phyloP scores from a whole-genome alignment of 2,888 invertebrate species.

The Sialis lutaria region DNA sequence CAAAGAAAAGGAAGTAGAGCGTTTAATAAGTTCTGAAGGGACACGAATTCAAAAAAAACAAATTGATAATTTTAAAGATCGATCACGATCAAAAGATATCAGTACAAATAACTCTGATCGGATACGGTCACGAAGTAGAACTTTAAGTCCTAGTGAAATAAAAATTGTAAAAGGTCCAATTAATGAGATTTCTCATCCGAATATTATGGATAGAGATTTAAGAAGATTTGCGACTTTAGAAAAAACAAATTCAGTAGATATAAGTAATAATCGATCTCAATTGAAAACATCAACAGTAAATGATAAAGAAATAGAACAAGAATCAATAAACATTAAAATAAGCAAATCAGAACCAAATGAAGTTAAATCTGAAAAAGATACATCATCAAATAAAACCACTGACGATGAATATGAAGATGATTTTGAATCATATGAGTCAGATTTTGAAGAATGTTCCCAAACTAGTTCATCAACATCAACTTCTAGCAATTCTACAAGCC shows the following conservation, averaged over 20 bases:
- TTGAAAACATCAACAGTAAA: no score
- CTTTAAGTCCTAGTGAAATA: constrained; percentile 10
- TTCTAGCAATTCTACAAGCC: constrained; percentile 10
- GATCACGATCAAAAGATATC: no score
- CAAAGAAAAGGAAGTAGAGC: constrained; percentile 6
- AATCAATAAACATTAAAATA: neutral
- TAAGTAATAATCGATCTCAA: neutral
- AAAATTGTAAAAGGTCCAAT: constrained; percentile 6
- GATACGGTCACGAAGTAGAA: constrained; percentile 4
- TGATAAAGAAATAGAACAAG: no score
- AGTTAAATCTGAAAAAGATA: neutral
- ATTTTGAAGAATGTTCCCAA: constrained; percentile 28
- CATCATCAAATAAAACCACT: neutral
- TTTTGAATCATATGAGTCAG: constrained; percentile 38
- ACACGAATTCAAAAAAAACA: no score
- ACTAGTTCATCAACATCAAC: constrained; percentile 13
- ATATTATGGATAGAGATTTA: no score
- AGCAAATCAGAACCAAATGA: neutral
- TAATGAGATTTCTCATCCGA: no score
- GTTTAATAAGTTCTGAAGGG: no score
- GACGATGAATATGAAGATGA: constrained; percentile 30
- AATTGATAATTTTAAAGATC: no score
- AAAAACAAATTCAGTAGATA: neutral
- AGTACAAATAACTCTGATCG: no score
- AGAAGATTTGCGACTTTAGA: no score